phyloP scores from a whole-genome alignment of 2,888 invertebrate genomes.

The Strigamia maritima region DNA sequence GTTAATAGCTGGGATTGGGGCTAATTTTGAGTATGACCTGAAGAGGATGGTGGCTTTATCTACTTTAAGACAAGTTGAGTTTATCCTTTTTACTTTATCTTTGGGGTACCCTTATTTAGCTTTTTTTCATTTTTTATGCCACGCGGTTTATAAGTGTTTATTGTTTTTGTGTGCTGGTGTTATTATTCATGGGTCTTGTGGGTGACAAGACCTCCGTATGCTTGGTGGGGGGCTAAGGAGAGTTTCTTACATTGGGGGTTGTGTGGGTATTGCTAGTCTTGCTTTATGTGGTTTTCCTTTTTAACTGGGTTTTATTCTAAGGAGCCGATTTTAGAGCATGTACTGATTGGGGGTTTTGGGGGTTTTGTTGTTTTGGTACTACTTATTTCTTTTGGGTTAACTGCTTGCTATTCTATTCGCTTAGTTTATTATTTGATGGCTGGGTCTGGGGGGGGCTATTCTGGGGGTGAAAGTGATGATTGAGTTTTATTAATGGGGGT shows the following conservation, averaged over 20 bases:
- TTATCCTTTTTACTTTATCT: slow-evolving; percentile 66
- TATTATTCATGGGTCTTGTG: slow-evolving; percentile 64
- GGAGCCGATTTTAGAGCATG: too few species aligned
- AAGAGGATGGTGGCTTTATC: slow-evolving; percentile 77
- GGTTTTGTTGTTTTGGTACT: too few species aligned
- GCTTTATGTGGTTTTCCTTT: slow-evolving; percentile 48
- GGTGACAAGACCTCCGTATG: slow-evolving; percentile 66
- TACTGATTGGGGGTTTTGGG: too few species aligned
- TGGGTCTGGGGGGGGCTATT: too few species aligned
- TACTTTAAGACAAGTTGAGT: slow-evolving; percentile 69
- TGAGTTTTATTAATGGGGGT: too few species aligned
- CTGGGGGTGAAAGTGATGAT: too few species aligned
- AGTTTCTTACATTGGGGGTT: slow-evolving; percentile 35
- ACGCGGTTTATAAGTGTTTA: slow-evolving; percentile 73
- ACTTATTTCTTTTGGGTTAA: too few species aligned
- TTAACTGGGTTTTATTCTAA: too few species aligned
- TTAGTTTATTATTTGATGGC: slow-evolving; percentile 17
- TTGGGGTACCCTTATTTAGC: slow-evolving; percentile 57
- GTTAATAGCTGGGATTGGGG: slow-evolving; percentile 50
- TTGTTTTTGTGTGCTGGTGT: slow-evolving; percentile 69
- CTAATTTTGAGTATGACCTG: slow-evolving; percentile 58
- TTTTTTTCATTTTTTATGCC: too few species aligned
- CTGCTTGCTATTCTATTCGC: too few species aligned
- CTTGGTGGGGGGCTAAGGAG: slow-evolving; percentile 41
- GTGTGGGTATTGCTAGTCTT: slow-evolving; percentile 41